Percentiles rank a stretch among this genome's conserved stretches.
Conservation (phyloP, 2,888 invertebrate species). For the Lysandra coridon region DNA sequence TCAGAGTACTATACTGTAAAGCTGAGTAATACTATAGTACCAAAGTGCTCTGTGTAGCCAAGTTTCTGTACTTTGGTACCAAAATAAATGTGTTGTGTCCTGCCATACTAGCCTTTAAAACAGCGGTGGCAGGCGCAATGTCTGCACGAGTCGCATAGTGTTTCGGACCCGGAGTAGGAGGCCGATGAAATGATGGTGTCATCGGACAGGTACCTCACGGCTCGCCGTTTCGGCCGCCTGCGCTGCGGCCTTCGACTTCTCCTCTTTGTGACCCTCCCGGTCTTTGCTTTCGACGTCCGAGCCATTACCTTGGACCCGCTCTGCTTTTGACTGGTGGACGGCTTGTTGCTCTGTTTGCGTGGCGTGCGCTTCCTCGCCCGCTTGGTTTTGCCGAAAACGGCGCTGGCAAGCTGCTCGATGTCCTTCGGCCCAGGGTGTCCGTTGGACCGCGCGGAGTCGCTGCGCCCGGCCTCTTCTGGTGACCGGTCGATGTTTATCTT, state of each 20-base stretch:
- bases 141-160: conserved; percentile 39
- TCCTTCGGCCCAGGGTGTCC: not conserved
- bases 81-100: too few species aligned
- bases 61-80: too few species aligned
- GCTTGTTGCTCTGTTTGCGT: not conserved
- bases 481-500: not conserved
- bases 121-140: not conserved
- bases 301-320: too few species aligned
- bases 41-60: too few species aligned
- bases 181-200: not conserved
- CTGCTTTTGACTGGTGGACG: too few species aligned
- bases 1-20: too few species aligned
- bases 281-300: not conserved
- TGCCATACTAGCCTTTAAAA: too few species aligned
- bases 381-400: not conserved
- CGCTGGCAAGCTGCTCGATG: not conserved
- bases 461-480: not conserved
- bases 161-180: conserved; percentile 43
- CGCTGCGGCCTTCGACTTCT: not conserved
- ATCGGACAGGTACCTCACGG: not conserved
- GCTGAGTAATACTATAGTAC: too few species aligned
- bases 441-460: too few species aligned
- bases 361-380: not conserved
- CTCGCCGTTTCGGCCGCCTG: not conserved
- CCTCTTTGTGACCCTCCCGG: not conserved